Evolutionary conservation across 2,113 vertebrate species (phyloP), one percentile per base, ranked within the genome.

Genomic region (Eptesicus fuscus): DNA sequence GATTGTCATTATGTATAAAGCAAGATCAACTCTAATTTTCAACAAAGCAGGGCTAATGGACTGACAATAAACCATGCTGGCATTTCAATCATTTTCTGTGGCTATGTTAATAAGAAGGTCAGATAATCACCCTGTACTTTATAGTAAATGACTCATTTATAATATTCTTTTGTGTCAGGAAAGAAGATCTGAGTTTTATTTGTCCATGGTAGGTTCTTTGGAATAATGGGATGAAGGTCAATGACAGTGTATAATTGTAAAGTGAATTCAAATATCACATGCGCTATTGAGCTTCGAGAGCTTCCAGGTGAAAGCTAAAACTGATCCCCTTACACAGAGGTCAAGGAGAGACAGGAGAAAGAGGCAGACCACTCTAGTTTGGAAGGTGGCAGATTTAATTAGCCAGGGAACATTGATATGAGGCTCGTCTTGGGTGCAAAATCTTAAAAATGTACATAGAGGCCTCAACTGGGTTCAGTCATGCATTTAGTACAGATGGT

Each of bases 161-260:
- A 20, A 92, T 92, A 65, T 84, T 92, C 35, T 84, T 53, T 84
- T 85, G 35, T 44, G 71, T 92, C 47, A 44, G 44, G 59, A 92
- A 92, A 47, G 70, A 76, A 63, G 30, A 77, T 30, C 22, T 18
- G 59, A 76, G 70, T 76, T 92, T 92, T 77, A 56, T 77, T 77
- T 67, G 30, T 37, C 30, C 1, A 7, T 44, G 35, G 28, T 32
- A 77, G 30, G 7, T 77, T 67, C 71, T 67, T 82, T 77, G 71
- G 71, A 30, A 77, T 85, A 44, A 67, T 22, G 16, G 67, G 47
- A 44, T 56, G 22, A 77, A 77, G 44, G 59, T 35, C 59, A 92
- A 92, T 44, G 71, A 69, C 35, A 85, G 73, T 42, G 10, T 67
- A 77, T 84, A 76, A 92, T 76, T 92, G 37, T 76, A 85, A 84